These are phyloP conservation scores for Mirza zaza DNA, from an alignment of 2,113 vertebrate species.

Conservation along the genomic window DNA sequence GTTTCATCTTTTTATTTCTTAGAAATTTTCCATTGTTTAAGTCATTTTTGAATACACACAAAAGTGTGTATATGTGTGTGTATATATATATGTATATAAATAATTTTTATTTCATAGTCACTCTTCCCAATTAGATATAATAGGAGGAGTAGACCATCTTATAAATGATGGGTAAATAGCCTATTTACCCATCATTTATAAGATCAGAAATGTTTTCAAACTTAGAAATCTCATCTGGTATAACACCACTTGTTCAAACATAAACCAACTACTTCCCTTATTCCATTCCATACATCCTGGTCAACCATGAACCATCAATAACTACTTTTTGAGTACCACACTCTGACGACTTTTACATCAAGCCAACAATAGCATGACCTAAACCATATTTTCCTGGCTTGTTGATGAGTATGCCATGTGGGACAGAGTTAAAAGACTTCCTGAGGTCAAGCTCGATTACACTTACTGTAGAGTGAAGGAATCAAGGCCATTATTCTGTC, in stretches of 20 bases:
- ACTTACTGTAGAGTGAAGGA: constrained; percentile 39
- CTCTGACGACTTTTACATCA: background rate
- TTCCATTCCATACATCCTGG: background rate
- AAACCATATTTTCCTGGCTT: constrained; percentile 42
- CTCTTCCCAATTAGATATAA: background rate
- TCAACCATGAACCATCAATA: constrained; percentile 29
- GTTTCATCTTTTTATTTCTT: background rate
- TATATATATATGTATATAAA: background rate
- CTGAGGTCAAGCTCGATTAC: constrained; percentile 48
- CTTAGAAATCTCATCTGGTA: background rate
- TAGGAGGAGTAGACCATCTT: background rate
- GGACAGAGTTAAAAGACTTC: constrained; percentile 46
- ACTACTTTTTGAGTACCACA: background rate
- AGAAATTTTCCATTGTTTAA: background rate
- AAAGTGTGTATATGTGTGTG: background rate
- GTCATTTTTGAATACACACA: background rate
- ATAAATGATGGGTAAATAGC: background rate
- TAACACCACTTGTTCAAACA: background rate
- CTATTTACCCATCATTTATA: background rate
- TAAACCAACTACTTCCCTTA: background rate
- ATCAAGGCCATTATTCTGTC: constrained; percentile 56
- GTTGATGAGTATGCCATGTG: constrained; percentile 16
- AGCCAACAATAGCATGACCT: background rate
- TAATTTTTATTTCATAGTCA: background rate
- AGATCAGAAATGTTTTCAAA: background rate